Evolutionary conservation across 2,888 invertebrate genomes (phyloP).

Genomic region (Polyommatus icarus): DNA sequence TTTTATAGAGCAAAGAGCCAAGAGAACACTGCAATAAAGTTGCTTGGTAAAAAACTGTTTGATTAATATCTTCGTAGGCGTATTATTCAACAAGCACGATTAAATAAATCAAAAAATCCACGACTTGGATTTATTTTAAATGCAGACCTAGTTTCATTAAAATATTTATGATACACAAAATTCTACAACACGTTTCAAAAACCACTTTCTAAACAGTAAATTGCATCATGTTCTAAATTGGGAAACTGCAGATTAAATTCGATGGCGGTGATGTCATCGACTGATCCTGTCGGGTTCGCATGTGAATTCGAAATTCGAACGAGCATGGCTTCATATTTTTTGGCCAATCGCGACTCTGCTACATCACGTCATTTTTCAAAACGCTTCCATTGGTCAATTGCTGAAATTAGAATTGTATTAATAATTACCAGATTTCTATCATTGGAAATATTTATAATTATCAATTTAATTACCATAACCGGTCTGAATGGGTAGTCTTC

Average conservation of each 20-base stretch:
- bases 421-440: neutral
- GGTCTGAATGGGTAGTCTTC: neutral
- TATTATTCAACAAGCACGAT: neutral
- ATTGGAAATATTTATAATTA: conserved; percentile 27
- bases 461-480: neutral
- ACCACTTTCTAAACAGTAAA: conserved; percentile 31
- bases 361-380: conserved; percentile 16
- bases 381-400: neutral
- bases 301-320: neutral
- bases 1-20: too few relatives aligned
- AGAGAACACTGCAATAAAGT: too few relatives aligned
- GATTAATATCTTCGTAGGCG: neutral
- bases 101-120: neutral
- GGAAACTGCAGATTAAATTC: conserved; percentile 28
- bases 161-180: conserved; percentile 19
- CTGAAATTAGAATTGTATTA: conserved; percentile 1
- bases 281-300: conserved; percentile 27
- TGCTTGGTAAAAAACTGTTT: neutral
- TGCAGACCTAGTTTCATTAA: conserved; percentile 3
- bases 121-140: conserved; percentile 1
- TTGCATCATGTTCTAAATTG: conserved; percentile 34
- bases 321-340: conserved; percentile 5
- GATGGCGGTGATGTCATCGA: conserved; percentile 34
- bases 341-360: neutral
- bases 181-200: conserved; percentile 23